Evolutionary conservation across 37 sponge, comb jelly and placozoan genomes (phyloP).

Genomic region (Aplysina aerophoba): DNA sequence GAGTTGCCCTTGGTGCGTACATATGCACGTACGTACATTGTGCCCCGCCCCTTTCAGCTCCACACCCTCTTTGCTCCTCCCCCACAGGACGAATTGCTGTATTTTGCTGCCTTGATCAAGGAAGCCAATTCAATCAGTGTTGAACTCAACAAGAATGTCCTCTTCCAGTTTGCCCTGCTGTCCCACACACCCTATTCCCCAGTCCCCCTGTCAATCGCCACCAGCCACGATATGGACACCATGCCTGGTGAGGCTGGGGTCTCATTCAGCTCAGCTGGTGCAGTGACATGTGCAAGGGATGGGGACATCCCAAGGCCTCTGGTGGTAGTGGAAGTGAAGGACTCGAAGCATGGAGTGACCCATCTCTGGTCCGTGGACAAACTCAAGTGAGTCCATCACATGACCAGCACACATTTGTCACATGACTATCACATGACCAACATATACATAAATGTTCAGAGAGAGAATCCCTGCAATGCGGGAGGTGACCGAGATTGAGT

Average conservation of each 20-base stretch:
- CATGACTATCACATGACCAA: neutral
- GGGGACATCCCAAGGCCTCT: constrained; percentile 42
- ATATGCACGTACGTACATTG: neutral
- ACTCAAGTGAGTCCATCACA: constrained; percentile 44
- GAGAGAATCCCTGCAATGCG: constrained; percentile 77
- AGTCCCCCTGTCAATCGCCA: constrained; percentile 64
- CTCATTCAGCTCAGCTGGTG: too few species aligned
- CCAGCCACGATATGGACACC: constrained; percentile 42
- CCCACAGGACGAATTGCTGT: constrained; percentile 64
- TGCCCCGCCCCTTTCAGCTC: constrained; percentile 7
- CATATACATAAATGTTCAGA: constrained; percentile 35
- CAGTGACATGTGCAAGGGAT: neutral
- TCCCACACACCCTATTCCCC: constrained; percentile 88
- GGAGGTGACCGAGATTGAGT: constrained; percentile 56
- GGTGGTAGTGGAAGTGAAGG: constrained; percentile 82
- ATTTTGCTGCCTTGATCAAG: constrained; percentile 73
- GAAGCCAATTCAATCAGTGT: constrained; percentile 94
- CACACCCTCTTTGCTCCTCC: neutral
- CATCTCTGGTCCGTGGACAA: constrained; percentile 87
- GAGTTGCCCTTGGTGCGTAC: too few species aligned
- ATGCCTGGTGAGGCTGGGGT: too few species aligned
- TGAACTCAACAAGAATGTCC: constrained; percentile 85
- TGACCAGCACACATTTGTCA: too few species aligned
- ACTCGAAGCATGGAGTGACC: constrained; percentile 76
- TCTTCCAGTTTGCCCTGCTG: constrained; percentile 82